These are phyloP conservation scores for Anguilla marmorata DNA, from an alignment of 2,797 vertebrate genomes.

Conservation along the genomic window DNA sequence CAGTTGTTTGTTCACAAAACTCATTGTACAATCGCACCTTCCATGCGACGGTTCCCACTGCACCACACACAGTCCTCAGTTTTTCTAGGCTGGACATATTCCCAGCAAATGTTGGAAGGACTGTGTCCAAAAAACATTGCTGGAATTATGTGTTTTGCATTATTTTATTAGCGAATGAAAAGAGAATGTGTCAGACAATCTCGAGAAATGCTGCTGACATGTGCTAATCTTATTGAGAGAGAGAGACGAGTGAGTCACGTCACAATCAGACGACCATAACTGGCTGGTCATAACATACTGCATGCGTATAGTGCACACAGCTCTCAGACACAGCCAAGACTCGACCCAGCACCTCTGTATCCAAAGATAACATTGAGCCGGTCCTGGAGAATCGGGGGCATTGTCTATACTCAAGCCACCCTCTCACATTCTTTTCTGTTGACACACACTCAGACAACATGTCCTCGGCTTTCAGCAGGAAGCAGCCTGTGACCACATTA, in stretches of 20 bases:
- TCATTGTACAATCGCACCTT: not conserved
- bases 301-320: not conserved
- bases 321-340: not conserved
- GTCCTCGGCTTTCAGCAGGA: not conserved
- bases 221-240: not conserved
- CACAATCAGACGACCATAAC: not conserved
- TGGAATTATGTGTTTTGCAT: constrained; percentile 1
- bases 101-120: not conserved
- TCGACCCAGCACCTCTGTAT: not conserved
- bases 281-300: not conserved
- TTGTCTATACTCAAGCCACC: not conserved
- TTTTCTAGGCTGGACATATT: not conserved
- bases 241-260: not conserved
- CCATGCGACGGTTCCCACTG: not conserved
- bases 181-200: not conserved
- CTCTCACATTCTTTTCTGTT: constrained; percentile 15
- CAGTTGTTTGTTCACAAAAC: not conserved
- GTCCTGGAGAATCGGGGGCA: not conserved
- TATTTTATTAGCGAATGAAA: constrained; percentile 4
- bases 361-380: not conserved
- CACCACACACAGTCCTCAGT: not conserved
- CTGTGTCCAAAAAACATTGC: not conserved
- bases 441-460: not conserved
- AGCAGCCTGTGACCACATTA: not conserved
- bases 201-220: not conserved